Base-by-base conservation (phyloP, 2,888 invertebrate species). In the Trilocha varians region DNA sequence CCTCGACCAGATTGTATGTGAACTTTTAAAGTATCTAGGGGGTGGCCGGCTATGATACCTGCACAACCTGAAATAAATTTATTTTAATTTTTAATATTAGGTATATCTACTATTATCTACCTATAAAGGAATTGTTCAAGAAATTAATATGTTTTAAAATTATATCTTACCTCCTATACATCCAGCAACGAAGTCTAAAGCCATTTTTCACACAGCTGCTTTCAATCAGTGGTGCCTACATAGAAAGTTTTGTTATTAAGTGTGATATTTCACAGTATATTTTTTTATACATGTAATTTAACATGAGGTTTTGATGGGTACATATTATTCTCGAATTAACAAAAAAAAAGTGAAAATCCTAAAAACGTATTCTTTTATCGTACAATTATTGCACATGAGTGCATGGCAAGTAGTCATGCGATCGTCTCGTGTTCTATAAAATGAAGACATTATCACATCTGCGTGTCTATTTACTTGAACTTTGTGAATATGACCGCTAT, bases 21-120 rank as follows among this genome's bases (percentile, higher is more conserved):
- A 16, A 96, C 94, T 88, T 97, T 97, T 44, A 97, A 89, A 40
- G 97, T 97, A 78, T 97, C 97, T 59, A 97, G 85, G 37, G 97
- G 97, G 83, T 97, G 95, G 41, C 97, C 96, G 51, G 96, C 95
- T 57, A 96, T 70, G 43, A 97, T 93, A 60, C 96, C 96, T 53
- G 96, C 95, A 72, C 93, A 93, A 65, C 97, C 97, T 97, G 70
- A 46, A 87, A 86, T n/a, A 15, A 34, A 36, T 32, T 38, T 13
- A 42, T 6, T 11, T 2, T 5, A 17, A 8, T 14, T 32, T 25
- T 9, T 15, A 32, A 13, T 11, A 5, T 15, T 34, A 18, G 14
- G 16, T 3, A 25, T 25, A 9, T 25, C 25, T 5, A 25, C 13
- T 32, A 16, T 11, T 25, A 17, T 17, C 17, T 13, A 4, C 3